Conservation (phyloP, 2,888 invertebrate species). For the Brachylomia viminalis region DNA sequence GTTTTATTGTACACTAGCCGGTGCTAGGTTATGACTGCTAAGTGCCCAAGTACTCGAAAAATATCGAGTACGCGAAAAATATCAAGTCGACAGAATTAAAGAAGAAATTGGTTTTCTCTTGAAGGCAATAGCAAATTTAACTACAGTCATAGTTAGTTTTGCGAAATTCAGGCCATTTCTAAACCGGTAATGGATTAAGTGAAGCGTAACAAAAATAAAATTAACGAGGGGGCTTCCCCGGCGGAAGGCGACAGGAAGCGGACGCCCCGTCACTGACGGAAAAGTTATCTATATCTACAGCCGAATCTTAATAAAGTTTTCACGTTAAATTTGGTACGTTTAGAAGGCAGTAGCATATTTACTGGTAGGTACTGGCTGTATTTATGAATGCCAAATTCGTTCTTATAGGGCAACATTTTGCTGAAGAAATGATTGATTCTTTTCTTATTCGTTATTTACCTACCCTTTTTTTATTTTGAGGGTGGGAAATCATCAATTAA, state of each 20-base stretch:
- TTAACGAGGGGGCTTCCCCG: conserved; percentile 85
- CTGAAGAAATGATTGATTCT: neutral
- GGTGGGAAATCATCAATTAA: no score
- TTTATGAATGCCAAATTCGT: conserved; percentile 26
- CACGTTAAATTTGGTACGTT: conserved; percentile 73
- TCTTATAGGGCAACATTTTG: neutral
- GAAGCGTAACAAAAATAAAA: conserved; percentile 86
- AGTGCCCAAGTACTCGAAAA: conserved; percentile 46
- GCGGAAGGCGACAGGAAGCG: conserved; percentile 84
- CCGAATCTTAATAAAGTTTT: conserved; percentile 83
- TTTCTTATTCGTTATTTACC: neutral
- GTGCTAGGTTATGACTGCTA: conserved; percentile 58
- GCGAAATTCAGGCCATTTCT: conserved; percentile 63
- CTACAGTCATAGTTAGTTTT: conserved; percentile 43
- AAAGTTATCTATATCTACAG: conserved; percentile 83
- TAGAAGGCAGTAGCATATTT: conserved; percentile 63
- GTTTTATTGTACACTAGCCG: conserved; percentile 70
- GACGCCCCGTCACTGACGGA: conserved; percentile 80
- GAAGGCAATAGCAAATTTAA: conserved; percentile 16
- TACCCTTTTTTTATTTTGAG: no score
- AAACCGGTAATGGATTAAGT: conserved; percentile 83
- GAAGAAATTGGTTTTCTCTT: conserved; percentile 36
- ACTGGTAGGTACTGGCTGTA: conserved; percentile 24
- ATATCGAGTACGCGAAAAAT: no score
- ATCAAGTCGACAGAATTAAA: conserved; percentile 6